Evolutionary conservation across 1,140 invertebrate genomes (phyloP).

Genomic region (Thaumatotibia leucotreta): DNA sequence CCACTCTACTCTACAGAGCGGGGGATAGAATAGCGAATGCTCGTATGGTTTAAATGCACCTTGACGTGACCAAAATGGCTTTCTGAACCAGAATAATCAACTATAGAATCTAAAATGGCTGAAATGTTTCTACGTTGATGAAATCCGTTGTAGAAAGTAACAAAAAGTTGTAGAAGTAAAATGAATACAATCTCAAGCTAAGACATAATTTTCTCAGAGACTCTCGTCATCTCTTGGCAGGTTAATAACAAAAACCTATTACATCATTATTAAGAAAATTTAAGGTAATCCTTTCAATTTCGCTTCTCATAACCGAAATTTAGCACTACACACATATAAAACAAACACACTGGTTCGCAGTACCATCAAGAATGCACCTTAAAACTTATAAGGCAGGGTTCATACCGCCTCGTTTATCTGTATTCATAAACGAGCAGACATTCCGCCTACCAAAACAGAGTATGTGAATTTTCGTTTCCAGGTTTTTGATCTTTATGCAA

Average conservation of each 20-base stretch:
- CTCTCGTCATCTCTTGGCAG: not conserved
- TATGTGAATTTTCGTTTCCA: not conserved
- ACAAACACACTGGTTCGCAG: not conserved
- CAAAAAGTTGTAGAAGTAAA: not conserved
- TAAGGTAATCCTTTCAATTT: not conserved
- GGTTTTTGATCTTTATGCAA: not conserved
- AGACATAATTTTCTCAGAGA: not conserved
- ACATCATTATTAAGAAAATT: not conserved
- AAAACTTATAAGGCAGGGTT: not conserved
- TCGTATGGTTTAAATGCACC: too few relatives aligned
- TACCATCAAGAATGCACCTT: not conserved
- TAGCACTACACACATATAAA: not conserved
- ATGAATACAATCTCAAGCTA: not conserved
- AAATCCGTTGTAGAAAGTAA: too few relatives aligned
- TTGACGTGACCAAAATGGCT: too few relatives aligned
- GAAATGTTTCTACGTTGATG: too few relatives aligned
- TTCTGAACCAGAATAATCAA: too few relatives aligned
- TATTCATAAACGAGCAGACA: not conserved
- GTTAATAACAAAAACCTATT: not conserved
- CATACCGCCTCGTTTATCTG: not conserved
- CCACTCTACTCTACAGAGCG: too few relatives aligned
- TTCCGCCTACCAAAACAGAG: not conserved
- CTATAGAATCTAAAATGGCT: too few relatives aligned
- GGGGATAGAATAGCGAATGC: too few relatives aligned
- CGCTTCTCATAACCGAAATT: not conserved